Percentiles rank a stretch among this genome's conserved stretches.
These are phyloP conservation scores for Cephus sareptanus DNA, from an alignment of 2,888 invertebrate genomes.

Conservation along the genomic window DNA sequence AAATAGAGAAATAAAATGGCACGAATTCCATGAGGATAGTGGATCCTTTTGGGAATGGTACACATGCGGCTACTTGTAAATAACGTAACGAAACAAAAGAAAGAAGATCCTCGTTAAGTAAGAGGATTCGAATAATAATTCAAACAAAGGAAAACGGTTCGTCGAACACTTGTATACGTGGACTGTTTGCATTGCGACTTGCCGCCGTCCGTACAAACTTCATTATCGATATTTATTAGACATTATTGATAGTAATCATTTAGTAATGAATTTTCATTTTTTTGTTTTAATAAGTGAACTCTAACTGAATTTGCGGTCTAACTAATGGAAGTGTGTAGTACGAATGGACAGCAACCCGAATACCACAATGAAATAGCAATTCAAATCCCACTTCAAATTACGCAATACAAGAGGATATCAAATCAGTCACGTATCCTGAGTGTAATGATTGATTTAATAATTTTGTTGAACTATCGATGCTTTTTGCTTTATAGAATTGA, in stretches of 20 bases:
- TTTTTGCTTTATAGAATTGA: background rate
- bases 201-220: background rate
- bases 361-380: constrained; percentile 18
- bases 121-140: background rate
- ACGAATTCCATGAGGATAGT: background rate
- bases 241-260: background rate
- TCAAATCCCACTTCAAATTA: background rate
- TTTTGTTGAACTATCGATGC: background rate
- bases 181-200: background rate
- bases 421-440: background rate
- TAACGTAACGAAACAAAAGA: background rate
- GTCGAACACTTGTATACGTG: background rate
- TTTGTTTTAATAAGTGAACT: background rate
- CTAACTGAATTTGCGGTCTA: constrained; percentile 46
- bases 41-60: background rate
- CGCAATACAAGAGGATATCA: background rate
- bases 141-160: background rate
- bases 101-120: background rate
- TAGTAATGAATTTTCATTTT: background rate
- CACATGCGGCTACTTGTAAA: background rate
- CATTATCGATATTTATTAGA: background rate
- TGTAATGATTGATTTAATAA: background rate
- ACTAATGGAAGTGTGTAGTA: constrained; percentile 6
- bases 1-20: background rate
- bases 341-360: constrained; percentile 17